Percentiles rank a stretch among this genome's conserved stretches.
Conservation (phyloP, 2,797 vertebrate genomes). For the Triplophysa yarkandensis region DNA sequence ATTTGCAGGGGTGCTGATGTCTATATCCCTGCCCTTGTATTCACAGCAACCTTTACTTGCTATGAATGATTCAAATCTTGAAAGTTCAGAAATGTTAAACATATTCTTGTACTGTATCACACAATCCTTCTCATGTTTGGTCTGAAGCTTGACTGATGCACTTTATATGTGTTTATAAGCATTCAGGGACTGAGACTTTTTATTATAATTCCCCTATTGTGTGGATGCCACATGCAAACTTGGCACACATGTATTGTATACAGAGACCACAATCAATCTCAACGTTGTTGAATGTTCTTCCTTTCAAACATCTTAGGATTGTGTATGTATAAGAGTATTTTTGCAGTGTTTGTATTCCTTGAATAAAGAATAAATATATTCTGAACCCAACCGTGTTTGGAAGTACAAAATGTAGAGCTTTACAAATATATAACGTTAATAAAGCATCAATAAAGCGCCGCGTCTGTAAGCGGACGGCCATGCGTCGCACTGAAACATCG, state of each 20-base stretch:
- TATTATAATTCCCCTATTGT: conserved; percentile 37
- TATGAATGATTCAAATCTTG: neutral
- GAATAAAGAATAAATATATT: conserved; percentile 69
- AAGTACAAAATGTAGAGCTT: too few species aligned
- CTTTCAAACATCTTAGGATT: conserved; percentile 24
- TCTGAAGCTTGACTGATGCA: conserved; percentile 8
- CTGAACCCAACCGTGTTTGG: conserved; percentile 1
- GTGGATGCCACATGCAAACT: conserved; percentile 75
- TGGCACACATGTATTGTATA: conserved; percentile 46
- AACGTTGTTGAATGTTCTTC: conserved; percentile 41
- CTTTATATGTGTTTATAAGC: conserved; percentile 38
- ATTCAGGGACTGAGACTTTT: conserved; percentile 37
- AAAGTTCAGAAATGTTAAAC: neutral
- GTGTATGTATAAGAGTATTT: conserved; percentile 34
- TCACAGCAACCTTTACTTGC: conserved; percentile 4
- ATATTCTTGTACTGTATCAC: neutral
- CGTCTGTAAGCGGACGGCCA: neutral
- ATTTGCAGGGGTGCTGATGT: conserved; percentile 21
- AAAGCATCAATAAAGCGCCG: neutral
- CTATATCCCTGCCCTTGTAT: conserved; percentile 17
- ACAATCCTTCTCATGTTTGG: neutral
- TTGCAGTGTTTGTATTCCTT: conserved; percentile 52
- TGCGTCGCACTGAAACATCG: conserved; percentile 66
- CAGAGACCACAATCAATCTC: conserved; percentile 51
- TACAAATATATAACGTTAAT: too few species aligned